These are phyloP conservation scores for Meteorus cinctellus DNA, from an alignment of 2,888 invertebrate species.

Conservation along the genomic window DNA sequence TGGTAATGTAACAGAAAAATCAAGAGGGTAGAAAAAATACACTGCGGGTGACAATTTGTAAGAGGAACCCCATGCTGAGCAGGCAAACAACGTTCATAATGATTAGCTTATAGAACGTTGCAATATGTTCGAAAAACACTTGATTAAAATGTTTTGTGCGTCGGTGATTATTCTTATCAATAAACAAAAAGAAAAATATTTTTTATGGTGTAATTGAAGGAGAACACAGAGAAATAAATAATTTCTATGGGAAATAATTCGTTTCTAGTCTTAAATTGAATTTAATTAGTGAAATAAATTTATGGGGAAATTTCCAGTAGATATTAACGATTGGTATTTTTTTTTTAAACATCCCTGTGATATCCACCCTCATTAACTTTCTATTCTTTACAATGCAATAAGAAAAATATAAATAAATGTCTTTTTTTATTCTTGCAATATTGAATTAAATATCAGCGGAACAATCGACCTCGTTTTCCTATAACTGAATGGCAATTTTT, in stretches of 20 bases:
- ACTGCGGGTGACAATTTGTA: constrained; percentile 69
- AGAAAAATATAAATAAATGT: not conserved
- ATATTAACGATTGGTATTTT: no score
- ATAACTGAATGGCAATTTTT: not conserved
- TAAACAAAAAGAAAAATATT: no score
- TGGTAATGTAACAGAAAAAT: not conserved
- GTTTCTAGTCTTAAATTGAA: no score
- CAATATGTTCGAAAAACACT: constrained; percentile 67
- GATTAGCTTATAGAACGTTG: constrained; percentile 58
- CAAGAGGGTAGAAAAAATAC: not conserved
- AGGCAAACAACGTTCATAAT: constrained; percentile 51
- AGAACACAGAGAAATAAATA: no score
- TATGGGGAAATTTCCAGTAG: no score
- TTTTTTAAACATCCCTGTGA: no score
- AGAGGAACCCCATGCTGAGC: constrained; percentile 65
- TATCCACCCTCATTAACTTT: no score
- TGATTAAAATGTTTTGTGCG: constrained; percentile 66
- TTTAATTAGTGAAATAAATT: no score
- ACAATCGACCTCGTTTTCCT: constrained; percentile 56
- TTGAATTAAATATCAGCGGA: constrained; percentile 4
- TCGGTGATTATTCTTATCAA: not conserved
- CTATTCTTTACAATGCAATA: no score
- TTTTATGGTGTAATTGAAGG: no score
- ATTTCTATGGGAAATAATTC: no score
- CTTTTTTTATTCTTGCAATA: not conserved